Evolutionary conservation across 2,113 vertebrate genomes (phyloP).

Genomic region (Himantopus leucocephalus): DNA sequence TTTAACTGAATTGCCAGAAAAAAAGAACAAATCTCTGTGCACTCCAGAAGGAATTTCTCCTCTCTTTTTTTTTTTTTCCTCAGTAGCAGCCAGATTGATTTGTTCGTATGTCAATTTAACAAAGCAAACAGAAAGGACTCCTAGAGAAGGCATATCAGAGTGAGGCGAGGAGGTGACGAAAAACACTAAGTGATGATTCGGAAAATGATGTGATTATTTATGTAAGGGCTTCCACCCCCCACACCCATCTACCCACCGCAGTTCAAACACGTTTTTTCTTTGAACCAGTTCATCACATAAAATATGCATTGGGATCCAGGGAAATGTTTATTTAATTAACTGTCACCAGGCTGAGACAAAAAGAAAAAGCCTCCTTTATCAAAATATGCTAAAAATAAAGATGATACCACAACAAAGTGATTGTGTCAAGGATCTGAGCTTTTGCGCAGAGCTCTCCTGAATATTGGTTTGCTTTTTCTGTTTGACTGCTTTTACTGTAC

Average conservation of each 20-base stretch:
- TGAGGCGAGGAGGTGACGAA: not conserved
- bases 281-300: conserved; percentile 43
- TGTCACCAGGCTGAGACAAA: conserved; percentile 12
- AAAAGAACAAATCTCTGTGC: not conserved
- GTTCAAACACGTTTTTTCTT: conserved; percentile 39
- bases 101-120: conserved; percentile 28
- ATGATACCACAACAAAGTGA: not conserved
- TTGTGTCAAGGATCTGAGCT: not conserved
- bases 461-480: not conserved
- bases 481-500: not conserved
- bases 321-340: conserved; percentile 43
- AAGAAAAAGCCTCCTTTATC: not conserved
- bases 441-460: not conserved
- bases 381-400: conserved; percentile 34
- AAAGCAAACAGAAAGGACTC: conserved; percentile 11
- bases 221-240: not conserved
- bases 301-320: conserved; percentile 26
- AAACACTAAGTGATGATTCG: not conserved
- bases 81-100: conserved; percentile 38
- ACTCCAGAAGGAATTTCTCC: not conserved
- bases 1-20: conserved; percentile 7
- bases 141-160: not conserved
- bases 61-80: not conserved
- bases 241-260: not conserved
- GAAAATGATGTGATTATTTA: conserved; percentile 33